Conservation (phyloP, 2,888 invertebrate genomes). For the Drosophila recens region DNA sequence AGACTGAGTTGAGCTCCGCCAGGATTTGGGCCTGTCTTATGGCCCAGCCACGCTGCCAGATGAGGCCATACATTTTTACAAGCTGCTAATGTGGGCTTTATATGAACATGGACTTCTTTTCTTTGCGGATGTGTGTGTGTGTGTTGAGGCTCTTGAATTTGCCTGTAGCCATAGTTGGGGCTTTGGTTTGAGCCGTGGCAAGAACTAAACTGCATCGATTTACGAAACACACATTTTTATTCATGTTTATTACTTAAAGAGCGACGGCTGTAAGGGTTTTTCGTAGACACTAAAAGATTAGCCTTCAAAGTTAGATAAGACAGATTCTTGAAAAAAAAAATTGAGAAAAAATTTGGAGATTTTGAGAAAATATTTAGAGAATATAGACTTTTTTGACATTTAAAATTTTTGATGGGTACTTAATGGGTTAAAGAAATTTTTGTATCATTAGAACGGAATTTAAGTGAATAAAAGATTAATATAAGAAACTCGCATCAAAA, state of each 20-base stretch:
- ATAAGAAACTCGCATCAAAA: too few relatives aligned
- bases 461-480: too few relatives aligned
- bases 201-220: constrained; percentile 23
- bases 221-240: constrained; percentile 21
- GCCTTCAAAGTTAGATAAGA: constrained; percentile 5
- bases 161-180: constrained; percentile 29
- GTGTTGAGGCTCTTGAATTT: constrained; percentile 26
- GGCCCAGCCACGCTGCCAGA: constrained; percentile 29
- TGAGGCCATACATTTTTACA: constrained; percentile 70
- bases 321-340: neutral
- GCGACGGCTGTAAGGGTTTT: constrained; percentile 2
- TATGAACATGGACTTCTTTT: constrained; percentile 28
- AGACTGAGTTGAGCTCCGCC: constrained; percentile 21
- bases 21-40: constrained; percentile 48
- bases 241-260: constrained; percentile 23
- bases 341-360: too few relatives aligned
- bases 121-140: constrained; percentile 7
- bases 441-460: too few relatives aligned
- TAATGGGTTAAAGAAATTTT: too few relatives aligned
- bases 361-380: too few relatives aligned
- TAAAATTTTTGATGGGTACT: too few relatives aligned
- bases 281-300: constrained; percentile 2
- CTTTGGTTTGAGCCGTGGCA: constrained; percentile 14
- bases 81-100: constrained; percentile 70
- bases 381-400: too few relatives aligned